A percentile compares a stretch with the other conserved stretches of the same genome.
phyloP scores from a whole-genome alignment of 1,140 invertebrate genomes.

The Frieseomelitta varia region DNA sequence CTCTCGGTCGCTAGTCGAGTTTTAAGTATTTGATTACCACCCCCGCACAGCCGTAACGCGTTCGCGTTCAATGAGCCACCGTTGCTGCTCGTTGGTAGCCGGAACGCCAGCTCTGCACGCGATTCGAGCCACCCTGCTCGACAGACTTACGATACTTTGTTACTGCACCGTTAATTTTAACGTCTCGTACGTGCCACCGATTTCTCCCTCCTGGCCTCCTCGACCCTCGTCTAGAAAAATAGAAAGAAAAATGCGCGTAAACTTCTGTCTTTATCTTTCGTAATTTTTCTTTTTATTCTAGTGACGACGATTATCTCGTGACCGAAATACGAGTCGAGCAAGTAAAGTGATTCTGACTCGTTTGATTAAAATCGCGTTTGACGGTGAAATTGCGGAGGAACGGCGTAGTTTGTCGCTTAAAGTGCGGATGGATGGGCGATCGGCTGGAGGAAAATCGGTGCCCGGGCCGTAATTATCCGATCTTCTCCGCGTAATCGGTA shows the following conservation, averaged over 20 bases:
- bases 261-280: background rate
- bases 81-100: conserved; percentile 47
- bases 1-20: conserved; percentile 41
- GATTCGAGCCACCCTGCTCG: conserved; percentile 50
- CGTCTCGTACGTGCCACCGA: conserved; percentile 76
- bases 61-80: conserved; percentile 53
- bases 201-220: conserved; percentile 72
- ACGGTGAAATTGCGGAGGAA: no score
- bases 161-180: conserved; percentile 82
- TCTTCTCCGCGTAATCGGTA: conserved; percentile 74
- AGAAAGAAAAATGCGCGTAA: background rate
- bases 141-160: conserved; percentile 77
- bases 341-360: background rate
- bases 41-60: conserved; percentile 68
- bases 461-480: conserved; percentile 66
- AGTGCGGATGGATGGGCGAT: no score
- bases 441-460: conserved; percentile 53
- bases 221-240: background rate
- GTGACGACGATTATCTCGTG: background rate
- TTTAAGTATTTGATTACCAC: conserved; percentile 80
- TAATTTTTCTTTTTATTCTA: background rate
- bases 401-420: background rate
- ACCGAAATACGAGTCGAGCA: background rate
- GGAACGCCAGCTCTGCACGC: conserved; percentile 65
- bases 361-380: background rate